These are phyloP conservation scores for Chironomus striatipennis DNA, from an alignment of 1,140 invertebrate species.

Conservation along the genomic window DNA sequence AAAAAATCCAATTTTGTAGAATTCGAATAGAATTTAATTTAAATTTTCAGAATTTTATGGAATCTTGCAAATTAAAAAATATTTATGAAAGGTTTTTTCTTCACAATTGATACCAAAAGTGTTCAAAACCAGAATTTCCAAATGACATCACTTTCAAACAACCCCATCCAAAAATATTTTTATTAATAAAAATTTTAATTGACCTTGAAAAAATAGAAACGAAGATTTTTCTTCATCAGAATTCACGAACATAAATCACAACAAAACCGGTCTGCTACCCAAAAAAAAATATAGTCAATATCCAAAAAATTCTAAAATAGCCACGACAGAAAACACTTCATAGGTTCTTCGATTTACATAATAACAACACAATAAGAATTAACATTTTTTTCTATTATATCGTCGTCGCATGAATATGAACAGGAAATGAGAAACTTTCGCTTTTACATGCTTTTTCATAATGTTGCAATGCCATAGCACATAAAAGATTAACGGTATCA, in stretches of 20 bases:
- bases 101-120: too few relatives aligned
- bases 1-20: too few relatives aligned
- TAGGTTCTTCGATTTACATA: background rate
- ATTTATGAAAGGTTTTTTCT: too few relatives aligned
- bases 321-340: background rate
- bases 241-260: too few relatives aligned
- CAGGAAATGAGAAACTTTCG: constrained; percentile 12
- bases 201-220: background rate
- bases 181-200: background rate
- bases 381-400: background rate
- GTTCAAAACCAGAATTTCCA: too few relatives aligned
- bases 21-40: too few relatives aligned
- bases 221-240: background rate
- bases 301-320: background rate
- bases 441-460: background rate
- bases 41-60: too few relatives aligned
- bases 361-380: background rate
- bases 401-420: background rate
- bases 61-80: too few relatives aligned
- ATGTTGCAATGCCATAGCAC: background rate
- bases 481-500: background rate
- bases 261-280: background rate
- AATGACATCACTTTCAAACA: background rate
- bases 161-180: background rate
- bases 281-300: background rate